phyloP scores from a whole-genome alignment of 2,888 invertebrate species.

The Rhagonycha lutea region DNA sequence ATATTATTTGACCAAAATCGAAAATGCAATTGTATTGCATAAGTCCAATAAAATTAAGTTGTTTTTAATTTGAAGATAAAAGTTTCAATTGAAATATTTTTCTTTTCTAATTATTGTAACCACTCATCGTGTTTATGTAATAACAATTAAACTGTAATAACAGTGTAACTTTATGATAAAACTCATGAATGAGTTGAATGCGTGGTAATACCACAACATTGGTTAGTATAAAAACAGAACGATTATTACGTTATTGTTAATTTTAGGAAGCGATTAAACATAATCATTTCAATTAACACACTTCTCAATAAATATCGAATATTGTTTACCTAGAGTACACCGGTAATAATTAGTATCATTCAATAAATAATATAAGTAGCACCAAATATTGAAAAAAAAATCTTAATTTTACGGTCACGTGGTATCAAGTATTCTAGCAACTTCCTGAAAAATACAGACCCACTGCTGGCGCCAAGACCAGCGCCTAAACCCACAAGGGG shows the following conservation, averaged over 20 bases:
- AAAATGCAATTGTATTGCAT: no score
- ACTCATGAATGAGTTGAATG: not conserved
- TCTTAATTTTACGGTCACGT: not conserved
- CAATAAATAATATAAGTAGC: not conserved
- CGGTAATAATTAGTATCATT: not conserved
- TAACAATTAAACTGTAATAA: not conserved
- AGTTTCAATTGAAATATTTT: not conserved
- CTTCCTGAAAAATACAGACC: slow-evolving; percentile 4
- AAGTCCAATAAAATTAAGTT: no score
- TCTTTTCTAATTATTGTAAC: not conserved
- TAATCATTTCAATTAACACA: not conserved
- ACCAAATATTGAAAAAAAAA: not conserved
- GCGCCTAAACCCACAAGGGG: slow-evolving; percentile 1
- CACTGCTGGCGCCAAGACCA: slow-evolving; percentile 10
- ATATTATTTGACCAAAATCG: no score
- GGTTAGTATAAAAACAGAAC: not conserved
- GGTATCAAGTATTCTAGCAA: slow-evolving; percentile 3
- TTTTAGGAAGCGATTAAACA: not conserved
- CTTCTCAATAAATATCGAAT: not conserved
- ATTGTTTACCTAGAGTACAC: not conserved
- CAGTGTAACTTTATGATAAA: not conserved
- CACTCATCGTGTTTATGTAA: not conserved
- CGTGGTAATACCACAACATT: not conserved
- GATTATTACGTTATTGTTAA: not conserved
- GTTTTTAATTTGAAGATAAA: not conserved